These are phyloP conservation scores for Anser brachyrhynchus DNA, from an alignment of 2,113 vertebrate species.

Conservation along the genomic window DNA sequence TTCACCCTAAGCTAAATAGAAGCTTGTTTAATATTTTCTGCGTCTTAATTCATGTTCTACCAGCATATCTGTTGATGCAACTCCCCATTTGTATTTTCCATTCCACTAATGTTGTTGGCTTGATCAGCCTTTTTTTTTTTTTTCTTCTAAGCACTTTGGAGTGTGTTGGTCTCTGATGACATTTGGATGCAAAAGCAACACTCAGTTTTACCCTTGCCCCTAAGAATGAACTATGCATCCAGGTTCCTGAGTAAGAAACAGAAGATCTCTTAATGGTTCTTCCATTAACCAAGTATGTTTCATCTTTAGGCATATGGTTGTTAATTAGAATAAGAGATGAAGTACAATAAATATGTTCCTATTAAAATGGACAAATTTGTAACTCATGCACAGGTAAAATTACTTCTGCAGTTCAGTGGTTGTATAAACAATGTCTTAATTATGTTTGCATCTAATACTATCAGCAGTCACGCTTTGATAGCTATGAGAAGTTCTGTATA, in stretches of 20 bases:
- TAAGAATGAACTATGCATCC: background rate
- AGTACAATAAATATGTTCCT: background rate
- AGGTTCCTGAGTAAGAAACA: background rate
- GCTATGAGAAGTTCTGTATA: background rate
- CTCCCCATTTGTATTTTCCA: background rate
- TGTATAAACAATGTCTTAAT: slow-evolving; percentile 17
- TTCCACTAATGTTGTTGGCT: background rate
- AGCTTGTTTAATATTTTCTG: background rate
- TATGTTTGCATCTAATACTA: background rate
- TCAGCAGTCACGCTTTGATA: background rate
- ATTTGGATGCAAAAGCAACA: background rate
- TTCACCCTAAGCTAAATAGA: background rate
- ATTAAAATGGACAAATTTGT: background rate
- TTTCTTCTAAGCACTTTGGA: background rate
- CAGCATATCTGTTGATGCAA: background rate
- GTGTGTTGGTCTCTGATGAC: background rate
- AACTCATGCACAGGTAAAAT: background rate
- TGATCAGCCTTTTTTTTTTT: background rate
- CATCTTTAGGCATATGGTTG: background rate
- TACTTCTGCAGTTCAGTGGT: background rate
- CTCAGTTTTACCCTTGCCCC: background rate
- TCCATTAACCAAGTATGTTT: background rate
- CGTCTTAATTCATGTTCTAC: background rate
- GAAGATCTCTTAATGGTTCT: background rate
- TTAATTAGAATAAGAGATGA: slow-evolving; percentile 12